These are phyloP conservation scores for Ennomos quercinarius DNA, from an alignment of 2,888 invertebrate genomes.

Conservation along the genomic window DNA sequence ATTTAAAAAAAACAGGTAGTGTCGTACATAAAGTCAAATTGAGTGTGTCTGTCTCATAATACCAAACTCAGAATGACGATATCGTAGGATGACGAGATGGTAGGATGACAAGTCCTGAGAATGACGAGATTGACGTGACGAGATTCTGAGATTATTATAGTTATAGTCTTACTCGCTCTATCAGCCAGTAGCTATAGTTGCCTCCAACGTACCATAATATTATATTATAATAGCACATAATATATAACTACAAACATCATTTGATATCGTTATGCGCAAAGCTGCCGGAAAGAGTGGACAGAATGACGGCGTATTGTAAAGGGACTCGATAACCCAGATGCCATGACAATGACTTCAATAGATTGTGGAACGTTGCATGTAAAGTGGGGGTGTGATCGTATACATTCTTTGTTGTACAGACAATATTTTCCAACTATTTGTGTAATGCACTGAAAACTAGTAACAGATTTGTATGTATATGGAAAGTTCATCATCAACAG, in stretches of 20 bases:
- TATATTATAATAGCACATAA: too few relatives aligned
- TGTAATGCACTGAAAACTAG: conserved; percentile 37
- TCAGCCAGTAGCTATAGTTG: neutral
- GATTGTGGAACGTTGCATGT: conserved; percentile 18
- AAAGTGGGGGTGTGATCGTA: conserved; percentile 13
- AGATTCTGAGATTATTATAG: too few relatives aligned
- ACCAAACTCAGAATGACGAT: too few relatives aligned
- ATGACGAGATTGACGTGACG: too few relatives aligned
- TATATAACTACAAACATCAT: too few relatives aligned
- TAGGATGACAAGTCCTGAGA: too few relatives aligned
- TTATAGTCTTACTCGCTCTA: neutral
- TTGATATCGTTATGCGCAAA: neutral
- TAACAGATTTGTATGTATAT: too few relatives aligned
- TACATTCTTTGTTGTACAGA: conserved; percentile 5
- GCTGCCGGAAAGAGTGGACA: conserved; percentile 10
- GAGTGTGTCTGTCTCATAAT: too few relatives aligned
- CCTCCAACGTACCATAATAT: neutral
- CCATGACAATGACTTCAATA: conserved; percentile 27
- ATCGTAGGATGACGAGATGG: too few relatives aligned
- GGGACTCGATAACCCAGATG: conserved; percentile 28
- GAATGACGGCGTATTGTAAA: conserved; percentile 18
- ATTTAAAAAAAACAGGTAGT: too few relatives aligned
- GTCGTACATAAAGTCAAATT: too few relatives aligned
- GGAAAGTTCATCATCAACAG: too few relatives aligned
- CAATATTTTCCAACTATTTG: conserved; percentile 13